phyloP scores from a whole-genome alignment of 2,113 vertebrate genomes.

The Corynorhinus townsendii region DNA sequence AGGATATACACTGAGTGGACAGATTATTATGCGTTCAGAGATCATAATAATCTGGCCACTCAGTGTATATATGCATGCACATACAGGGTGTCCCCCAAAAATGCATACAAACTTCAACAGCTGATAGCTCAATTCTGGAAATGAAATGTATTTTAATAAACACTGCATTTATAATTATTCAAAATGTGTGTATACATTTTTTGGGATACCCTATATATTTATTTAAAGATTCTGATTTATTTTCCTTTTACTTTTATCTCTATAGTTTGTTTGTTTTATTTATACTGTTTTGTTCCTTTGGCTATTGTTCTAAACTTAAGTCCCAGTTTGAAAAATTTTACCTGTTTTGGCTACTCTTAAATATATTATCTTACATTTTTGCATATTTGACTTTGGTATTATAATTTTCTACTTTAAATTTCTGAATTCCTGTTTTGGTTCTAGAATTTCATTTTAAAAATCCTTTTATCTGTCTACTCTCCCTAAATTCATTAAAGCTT shows the following conservation, averaged over 20 bases:
- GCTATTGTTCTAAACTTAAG: not conserved
- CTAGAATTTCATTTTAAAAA: not conserved
- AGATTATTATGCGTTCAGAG: no score
- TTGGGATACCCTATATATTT: no score
- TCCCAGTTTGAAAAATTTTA: not conserved
- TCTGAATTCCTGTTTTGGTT: constrained; percentile 10
- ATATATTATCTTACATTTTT: not conserved
- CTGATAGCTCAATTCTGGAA: no score
- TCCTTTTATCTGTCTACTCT: not conserved
- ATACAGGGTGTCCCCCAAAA: not conserved
- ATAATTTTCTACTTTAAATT: not conserved
- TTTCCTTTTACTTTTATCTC: not conserved
- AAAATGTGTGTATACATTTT: not conserved
- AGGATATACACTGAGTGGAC: no score
- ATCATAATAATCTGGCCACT: no score
- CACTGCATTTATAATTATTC: no score
- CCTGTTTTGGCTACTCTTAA: not conserved
- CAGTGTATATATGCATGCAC: not conserved
- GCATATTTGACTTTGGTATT: not conserved
- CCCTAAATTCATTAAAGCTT: not conserved
- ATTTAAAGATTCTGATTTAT: not conserved
- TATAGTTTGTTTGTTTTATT: not conserved
- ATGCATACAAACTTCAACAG: no score
- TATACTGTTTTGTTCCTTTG: not conserved
- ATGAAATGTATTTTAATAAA: no score